A percentile compares a stretch with the other conserved stretches of the same genome.
phyloP scores from a whole-genome alignment of 2,888 invertebrate genomes.

The Serrognathus titanus region DNA sequence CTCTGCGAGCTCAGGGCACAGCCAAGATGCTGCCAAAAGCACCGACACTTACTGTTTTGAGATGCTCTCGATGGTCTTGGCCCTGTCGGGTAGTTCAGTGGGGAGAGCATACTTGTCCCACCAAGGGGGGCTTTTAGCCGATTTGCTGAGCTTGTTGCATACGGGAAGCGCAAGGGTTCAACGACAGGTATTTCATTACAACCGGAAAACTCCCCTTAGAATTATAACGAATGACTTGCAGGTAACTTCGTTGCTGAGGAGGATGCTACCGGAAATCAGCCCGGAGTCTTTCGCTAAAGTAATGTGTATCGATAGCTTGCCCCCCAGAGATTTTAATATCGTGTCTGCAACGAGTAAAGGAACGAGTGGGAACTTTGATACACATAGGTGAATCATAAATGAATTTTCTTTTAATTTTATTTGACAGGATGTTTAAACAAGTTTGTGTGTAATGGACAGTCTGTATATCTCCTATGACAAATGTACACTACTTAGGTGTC shows the following conservation, averaged over 20 bases:
- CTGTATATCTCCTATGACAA: no score
- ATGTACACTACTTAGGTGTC: no score
- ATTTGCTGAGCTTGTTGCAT: slow-evolving; percentile 82
- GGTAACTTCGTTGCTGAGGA: slow-evolving; percentile 79
- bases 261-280: slow-evolving; percentile 86
- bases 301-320: slow-evolving; percentile 66
- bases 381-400: slow-evolving; percentile 45
- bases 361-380: slow-evolving; percentile 52
- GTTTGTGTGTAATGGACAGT: not conserved
- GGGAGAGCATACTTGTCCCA: slow-evolving; percentile 88
- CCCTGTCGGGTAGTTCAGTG: slow-evolving; percentile 87
- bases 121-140: slow-evolving; percentile 78
- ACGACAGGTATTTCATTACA: slow-evolving; percentile 64
- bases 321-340: slow-evolving; percentile 74
- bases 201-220: not conserved
- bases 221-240: slow-evolving; percentile 37
- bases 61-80: slow-evolving; percentile 92
- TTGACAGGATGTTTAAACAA: not conserved
- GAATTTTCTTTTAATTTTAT: not conserved
- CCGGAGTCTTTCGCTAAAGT: slow-evolving; percentile 79
- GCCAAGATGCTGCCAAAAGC: slow-evolving; percentile 52
- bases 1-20: slow-evolving; percentile 39
- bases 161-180: slow-evolving; percentile 94
- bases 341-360: slow-evolving; percentile 57
- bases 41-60: slow-evolving; percentile 96